Evolutionary conservation across 2,113 vertebrate genomes (phyloP).

Genomic region (Toxotes chatareus): DNA sequence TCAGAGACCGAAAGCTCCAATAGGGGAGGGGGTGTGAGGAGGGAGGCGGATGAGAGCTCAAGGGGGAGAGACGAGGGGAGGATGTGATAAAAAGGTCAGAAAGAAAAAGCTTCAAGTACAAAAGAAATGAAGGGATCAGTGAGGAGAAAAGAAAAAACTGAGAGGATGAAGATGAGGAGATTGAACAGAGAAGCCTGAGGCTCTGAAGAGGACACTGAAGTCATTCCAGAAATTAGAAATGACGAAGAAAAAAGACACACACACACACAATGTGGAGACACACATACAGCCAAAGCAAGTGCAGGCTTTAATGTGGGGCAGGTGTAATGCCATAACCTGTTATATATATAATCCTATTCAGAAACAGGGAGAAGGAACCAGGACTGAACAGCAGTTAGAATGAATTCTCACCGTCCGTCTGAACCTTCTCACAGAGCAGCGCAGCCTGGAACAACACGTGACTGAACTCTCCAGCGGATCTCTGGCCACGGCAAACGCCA

Average conservation of each 20-base stretch:
- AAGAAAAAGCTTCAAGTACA: conserved; percentile 42
- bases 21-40: background rate
- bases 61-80: conserved; percentile 9
- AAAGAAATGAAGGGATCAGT: conserved; percentile 61
- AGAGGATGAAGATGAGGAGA: conserved; percentile 47
- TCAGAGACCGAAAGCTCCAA: conserved; percentile 31
- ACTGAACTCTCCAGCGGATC: background rate
- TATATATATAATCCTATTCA: conserved; percentile 2
- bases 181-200: conserved; percentile 34
- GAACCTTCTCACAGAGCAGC: background rate
- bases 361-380: conserved; percentile 7
- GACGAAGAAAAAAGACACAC: background rate
- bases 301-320: conserved; percentile 24
- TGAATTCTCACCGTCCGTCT: conserved; percentile 4
- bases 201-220: conserved; percentile 41
- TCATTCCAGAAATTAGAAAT: conserved; percentile 49
- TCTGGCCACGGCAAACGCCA: background rate
- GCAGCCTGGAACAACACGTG: background rate
- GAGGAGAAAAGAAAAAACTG: conserved; percentile 12
- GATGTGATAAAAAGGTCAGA: conserved; percentile 36
- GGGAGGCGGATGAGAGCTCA: conserved; percentile 16
- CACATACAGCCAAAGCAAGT: conserved; percentile 19
- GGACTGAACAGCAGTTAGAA: conserved; percentile 14
- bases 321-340: conserved; percentile 20
- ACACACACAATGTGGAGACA: background rate